phyloP scores from a whole-genome alignment of 2,113 vertebrate genomes.

The Chaenocephalus aceratus region DNA sequence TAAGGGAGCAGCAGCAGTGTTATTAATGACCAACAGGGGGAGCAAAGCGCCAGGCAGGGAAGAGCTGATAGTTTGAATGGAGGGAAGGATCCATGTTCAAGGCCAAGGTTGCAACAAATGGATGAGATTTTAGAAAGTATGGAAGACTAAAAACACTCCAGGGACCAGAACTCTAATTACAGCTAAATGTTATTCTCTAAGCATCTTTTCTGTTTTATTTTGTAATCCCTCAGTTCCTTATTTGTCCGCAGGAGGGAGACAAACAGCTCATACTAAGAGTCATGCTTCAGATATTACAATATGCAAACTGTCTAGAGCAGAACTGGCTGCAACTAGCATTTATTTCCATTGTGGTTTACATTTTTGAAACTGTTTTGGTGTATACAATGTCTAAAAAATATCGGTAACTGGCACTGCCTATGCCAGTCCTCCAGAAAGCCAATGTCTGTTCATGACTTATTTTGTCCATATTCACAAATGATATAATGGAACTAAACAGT shows the following conservation, averaged over 20 bases:
- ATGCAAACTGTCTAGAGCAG: background rate
- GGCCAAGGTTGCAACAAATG: background rate
- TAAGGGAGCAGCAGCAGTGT: constrained; percentile 56
- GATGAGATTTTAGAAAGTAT: background rate
- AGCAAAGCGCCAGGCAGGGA: constrained; percentile 35
- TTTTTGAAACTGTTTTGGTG: background rate
- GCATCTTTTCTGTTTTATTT: background rate
- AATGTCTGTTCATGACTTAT: background rate
- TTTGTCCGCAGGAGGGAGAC: constrained; percentile 51
- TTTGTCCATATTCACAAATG: background rate
- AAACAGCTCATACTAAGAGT: constrained; percentile 3
- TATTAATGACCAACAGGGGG: constrained; percentile 68
- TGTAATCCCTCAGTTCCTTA: background rate
- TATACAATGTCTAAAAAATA: background rate
- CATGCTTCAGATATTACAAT: background rate
- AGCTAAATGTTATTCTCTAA: background rate
- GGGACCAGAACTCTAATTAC: background rate
- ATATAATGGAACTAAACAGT: no score
- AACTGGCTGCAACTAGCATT: background rate
- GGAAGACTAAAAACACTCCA: background rate
- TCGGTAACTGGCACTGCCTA: background rate
- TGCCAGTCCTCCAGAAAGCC: background rate
- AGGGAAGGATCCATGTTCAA: background rate
- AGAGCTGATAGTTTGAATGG: constrained; percentile 20
- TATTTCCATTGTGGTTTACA: background rate